Percentiles rank a stretch among this genome's conserved stretches.
Conservation (phyloP, 1,140 invertebrate genomes). For the Laupala kohalensis region DNA sequence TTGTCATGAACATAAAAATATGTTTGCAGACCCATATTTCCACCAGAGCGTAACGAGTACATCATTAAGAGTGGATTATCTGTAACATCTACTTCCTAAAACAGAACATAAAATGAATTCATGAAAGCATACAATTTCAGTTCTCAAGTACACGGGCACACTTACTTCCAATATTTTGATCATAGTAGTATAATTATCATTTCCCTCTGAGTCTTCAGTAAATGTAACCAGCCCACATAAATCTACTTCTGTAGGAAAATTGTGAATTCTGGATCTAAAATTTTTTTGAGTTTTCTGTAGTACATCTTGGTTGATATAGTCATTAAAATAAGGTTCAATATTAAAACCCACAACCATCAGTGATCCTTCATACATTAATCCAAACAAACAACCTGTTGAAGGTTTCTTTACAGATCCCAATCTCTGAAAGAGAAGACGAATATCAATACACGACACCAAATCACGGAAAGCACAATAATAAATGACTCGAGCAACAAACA, state of each 20-base stretch:
- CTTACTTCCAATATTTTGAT: background rate
- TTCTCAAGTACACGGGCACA: background rate
- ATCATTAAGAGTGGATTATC: conserved; percentile 58
- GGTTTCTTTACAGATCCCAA: background rate
- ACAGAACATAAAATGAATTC: conserved; percentile 15
- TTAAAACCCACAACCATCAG: background rate
- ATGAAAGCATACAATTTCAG: too few relatives aligned
- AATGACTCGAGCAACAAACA: too few relatives aligned
- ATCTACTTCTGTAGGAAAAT: background rate
- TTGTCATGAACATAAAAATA: conserved; percentile 57
- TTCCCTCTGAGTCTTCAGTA: background rate
- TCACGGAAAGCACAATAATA: too few relatives aligned
- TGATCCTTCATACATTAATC: background rate
- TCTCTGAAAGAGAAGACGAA: too few relatives aligned
- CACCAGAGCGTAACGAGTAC: conserved; percentile 33
- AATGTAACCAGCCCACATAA: background rate
- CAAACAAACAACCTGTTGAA: background rate
- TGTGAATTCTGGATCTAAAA: background rate
- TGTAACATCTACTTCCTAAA: conserved; percentile 55
- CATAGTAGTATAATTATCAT: background rate
- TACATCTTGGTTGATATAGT: background rate
- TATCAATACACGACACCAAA: too few relatives aligned
- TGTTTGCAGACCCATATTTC: conserved; percentile 31
- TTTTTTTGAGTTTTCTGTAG: background rate
- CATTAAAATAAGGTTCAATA: background rate